These are phyloP conservation scores for Epinephelus moara DNA, from an alignment of 2,113 vertebrate species.

Conservation along the genomic window DNA sequence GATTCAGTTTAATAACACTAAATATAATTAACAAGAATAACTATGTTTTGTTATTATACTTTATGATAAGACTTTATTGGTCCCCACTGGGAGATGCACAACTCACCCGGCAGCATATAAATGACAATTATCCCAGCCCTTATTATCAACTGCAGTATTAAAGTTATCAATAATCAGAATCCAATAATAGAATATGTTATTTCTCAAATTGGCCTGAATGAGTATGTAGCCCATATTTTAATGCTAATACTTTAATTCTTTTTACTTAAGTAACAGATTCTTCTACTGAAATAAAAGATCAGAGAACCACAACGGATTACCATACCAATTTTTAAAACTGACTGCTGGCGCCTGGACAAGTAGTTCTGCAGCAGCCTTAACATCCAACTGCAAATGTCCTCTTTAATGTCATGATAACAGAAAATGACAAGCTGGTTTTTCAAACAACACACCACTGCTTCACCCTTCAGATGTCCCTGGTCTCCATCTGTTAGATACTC, in stretches of 20 bases:
- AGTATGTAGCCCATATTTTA: neutral
- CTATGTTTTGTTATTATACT: no score
- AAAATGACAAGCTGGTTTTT: neutral
- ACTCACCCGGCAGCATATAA: no score
- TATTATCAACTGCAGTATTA: no score
- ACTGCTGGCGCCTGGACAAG: neutral
- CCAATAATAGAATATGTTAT: no score
- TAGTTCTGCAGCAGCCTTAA: neutral
- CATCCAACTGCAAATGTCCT: neutral
- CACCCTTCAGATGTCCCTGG: neutral
- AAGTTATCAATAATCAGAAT: no score
- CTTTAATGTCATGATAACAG: neutral
- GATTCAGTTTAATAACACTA: no score
- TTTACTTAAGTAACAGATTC: neutral
- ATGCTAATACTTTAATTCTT: neutral
- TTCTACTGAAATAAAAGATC: neutral
- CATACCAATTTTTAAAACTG: neutral
- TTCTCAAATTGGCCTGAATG: no score
- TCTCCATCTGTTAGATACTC: neutral
- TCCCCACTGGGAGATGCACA: no score
- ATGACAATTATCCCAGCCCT: no score
- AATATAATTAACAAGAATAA: no score
- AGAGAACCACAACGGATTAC: neutral
- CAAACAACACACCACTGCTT: neutral
- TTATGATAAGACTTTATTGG: no score